Evolutionary conservation across 2,797 vertebrate species (phyloP).

Genomic region (Myotis myotis): DNA sequence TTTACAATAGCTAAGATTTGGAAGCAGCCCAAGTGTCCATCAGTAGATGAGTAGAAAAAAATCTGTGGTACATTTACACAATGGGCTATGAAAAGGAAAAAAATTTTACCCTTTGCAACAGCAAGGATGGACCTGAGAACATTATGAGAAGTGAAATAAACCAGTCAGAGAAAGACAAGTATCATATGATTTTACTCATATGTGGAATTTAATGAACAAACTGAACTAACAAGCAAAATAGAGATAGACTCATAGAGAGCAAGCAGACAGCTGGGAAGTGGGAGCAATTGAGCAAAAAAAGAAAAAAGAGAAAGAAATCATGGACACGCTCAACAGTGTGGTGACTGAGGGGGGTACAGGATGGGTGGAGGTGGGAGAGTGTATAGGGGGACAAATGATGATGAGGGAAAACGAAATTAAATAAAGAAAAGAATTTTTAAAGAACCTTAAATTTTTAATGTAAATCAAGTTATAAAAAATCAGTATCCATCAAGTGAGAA

Average conservation of each 20-base stretch:
- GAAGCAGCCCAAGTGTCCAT: neutral
- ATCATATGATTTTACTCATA: too few relatives aligned
- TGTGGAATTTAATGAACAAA: too few relatives aligned
- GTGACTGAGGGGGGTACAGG: neutral
- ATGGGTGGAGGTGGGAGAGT: too few relatives aligned
- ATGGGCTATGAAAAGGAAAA: too few relatives aligned
- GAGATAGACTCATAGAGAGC: too few relatives aligned
- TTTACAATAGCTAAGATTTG: neutral
- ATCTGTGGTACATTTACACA: neutral
- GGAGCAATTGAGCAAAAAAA: neutral
- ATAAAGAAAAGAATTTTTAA: too few relatives aligned
- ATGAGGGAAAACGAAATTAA: neutral
- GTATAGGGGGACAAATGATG: neutral
- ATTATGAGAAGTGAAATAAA: too few relatives aligned
- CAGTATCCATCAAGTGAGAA: neutral
- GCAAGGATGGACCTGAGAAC: too few relatives aligned
- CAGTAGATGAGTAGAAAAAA: neutral
- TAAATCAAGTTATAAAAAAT: neutral
- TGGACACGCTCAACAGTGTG: neutral
- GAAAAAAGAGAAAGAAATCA: neutral
- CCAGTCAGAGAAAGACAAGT: too few relatives aligned
- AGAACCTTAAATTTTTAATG: constrained; percentile 10
- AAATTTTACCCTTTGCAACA: too few relatives aligned
- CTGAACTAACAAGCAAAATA: too few relatives aligned
- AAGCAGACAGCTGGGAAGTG: neutral